phyloP scores from a whole-genome alignment of 2,888 invertebrate genomes.

The Spodoptera littoralis region DNA sequence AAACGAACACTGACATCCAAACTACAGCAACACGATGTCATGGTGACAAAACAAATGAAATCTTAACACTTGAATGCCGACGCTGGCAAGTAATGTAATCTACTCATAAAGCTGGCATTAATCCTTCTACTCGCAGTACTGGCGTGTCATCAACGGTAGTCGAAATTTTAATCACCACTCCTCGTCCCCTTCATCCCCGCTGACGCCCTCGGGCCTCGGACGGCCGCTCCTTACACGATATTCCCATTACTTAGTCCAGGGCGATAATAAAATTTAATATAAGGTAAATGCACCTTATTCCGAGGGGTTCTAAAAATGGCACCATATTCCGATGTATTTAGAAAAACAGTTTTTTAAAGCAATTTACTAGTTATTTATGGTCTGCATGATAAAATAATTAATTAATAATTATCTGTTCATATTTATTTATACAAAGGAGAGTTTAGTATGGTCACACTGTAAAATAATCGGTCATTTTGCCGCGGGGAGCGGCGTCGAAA shows the following conservation, averaged over 20 bases:
- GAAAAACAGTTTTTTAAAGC: too few relatives aligned
- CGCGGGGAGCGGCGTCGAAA: too few relatives aligned
- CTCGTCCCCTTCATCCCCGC: constrained; percentile 57
- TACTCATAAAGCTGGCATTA: constrained; percentile 86
- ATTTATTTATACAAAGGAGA: too few relatives aligned
- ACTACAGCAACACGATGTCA: constrained; percentile 47
- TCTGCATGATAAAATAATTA: too few relatives aligned
- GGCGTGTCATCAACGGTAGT: constrained; percentile 87
- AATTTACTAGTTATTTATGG: too few relatives aligned
- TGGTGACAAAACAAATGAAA: constrained; percentile 68
- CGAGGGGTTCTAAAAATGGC: too few relatives aligned
- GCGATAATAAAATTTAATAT: constrained; percentile 89
- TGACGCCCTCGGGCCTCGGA: constrained; percentile 79
- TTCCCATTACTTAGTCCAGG: constrained; percentile 89
- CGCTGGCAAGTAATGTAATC: constrained; percentile 84
- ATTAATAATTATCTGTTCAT: too few relatives aligned
- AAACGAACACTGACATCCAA: constrained; percentile 23
- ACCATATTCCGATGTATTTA: too few relatives aligned
- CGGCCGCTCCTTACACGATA: constrained; percentile 89
- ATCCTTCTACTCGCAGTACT: constrained; percentile 83
- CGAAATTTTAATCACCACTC: constrained; percentile 86
- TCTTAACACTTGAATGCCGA: constrained; percentile 70
- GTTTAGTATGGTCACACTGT: too few relatives aligned
- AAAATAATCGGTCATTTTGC: too few relatives aligned
- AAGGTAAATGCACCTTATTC: too few relatives aligned